Conservation (phyloP, 2,113 vertebrate species). For the Formicarius rufipectus region DNA sequence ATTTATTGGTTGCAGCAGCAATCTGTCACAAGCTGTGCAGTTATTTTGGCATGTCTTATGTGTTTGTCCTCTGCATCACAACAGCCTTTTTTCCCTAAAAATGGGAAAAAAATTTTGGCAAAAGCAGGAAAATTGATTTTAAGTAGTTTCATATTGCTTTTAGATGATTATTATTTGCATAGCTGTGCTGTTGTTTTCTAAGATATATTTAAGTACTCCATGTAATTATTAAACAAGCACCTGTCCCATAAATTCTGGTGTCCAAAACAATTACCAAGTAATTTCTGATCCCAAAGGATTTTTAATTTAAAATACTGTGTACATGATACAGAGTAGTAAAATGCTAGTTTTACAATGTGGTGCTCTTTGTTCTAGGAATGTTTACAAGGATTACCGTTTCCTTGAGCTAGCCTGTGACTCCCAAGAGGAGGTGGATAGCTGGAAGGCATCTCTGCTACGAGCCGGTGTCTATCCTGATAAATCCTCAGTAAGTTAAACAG, state of each 20-base stretch:
- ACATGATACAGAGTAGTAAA: not conserved
- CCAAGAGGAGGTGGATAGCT: conserved; percentile 92
- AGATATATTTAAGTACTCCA: not conserved
- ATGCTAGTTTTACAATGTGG: conserved; percentile 42
- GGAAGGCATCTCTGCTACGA: conserved; percentile 92
- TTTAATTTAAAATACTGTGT: conserved; percentile 14
- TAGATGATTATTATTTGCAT: conserved; percentile 7
- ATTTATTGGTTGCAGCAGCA: not conserved
- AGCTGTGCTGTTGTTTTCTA: not conserved
- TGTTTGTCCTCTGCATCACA: not conserved
- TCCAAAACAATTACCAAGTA: not conserved
- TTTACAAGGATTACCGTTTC: conserved; percentile 94
- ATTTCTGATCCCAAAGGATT: conserved; percentile 18
- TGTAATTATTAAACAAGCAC: conserved; percentile 28
- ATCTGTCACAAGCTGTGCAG: not conserved
- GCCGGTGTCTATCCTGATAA: conserved; percentile 92
- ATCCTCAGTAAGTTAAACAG: conserved; percentile 79
- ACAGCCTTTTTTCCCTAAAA: not conserved
- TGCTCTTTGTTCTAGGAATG: conserved; percentile 82
- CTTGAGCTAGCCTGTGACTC: conserved; percentile 90
- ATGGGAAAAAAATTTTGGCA: not conserved
- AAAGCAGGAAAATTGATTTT: conserved; percentile 14
- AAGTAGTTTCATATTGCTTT: not conserved
- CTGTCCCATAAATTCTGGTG: conserved; percentile 8
- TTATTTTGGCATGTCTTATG: not conserved